Percentiles rank a stretch among this genome's conserved stretches.
These are phyloP conservation scores for Neoscelio sp. DNA, from an alignment of 2,888 invertebrate genomes.

Conservation along the genomic window DNA sequence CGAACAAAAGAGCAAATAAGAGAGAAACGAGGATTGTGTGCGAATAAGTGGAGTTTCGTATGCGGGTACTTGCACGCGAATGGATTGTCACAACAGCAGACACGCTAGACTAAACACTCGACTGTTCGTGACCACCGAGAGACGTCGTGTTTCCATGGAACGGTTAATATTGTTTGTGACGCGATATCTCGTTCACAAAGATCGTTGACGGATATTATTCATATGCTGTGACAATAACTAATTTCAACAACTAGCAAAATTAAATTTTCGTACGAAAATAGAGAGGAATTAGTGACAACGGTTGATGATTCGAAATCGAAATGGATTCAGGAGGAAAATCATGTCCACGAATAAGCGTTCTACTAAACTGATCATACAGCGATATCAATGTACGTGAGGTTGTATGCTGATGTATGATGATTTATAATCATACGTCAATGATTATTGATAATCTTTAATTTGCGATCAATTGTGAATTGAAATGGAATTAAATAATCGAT, in stretches of 20 bases:
- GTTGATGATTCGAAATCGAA: slow-evolving; percentile 22
- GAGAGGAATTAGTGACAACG: slow-evolving; percentile 30
- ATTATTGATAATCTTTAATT: slow-evolving; percentile 28
- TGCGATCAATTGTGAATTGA: neutral
- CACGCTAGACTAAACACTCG: slow-evolving; percentile 81
- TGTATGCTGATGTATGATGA: slow-evolving; percentile 20
- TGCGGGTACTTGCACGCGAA: slow-evolving; percentile 74
- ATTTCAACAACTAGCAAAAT: slow-evolving; percentile 41
- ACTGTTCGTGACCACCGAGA: slow-evolving; percentile 77
- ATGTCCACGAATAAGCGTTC: slow-evolving; percentile 18
- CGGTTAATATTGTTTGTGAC: slow-evolving; percentile 72
- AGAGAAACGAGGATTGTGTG: slow-evolving; percentile 57
- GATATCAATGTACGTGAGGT: slow-evolving; percentile 34
- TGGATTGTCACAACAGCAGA: slow-evolving; percentile 80
- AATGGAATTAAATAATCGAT: neutral
- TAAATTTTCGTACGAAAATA: slow-evolving; percentile 43
- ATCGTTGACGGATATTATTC: slow-evolving; percentile 37
- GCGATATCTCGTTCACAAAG: slow-evolving; percentile 58
- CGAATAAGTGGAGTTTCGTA: slow-evolving; percentile 64
- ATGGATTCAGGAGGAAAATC: slow-evolving; percentile 19
- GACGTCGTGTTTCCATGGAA: slow-evolving; percentile 73
- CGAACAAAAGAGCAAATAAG: slow-evolving; percentile 57
- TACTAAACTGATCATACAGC: slow-evolving; percentile 26
- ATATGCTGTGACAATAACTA: slow-evolving; percentile 38
- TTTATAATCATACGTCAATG: slow-evolving; percentile 26